Conservation (phyloP, 2,797 vertebrate genomes). For the Lutjanus argentimaculatus region DNA sequence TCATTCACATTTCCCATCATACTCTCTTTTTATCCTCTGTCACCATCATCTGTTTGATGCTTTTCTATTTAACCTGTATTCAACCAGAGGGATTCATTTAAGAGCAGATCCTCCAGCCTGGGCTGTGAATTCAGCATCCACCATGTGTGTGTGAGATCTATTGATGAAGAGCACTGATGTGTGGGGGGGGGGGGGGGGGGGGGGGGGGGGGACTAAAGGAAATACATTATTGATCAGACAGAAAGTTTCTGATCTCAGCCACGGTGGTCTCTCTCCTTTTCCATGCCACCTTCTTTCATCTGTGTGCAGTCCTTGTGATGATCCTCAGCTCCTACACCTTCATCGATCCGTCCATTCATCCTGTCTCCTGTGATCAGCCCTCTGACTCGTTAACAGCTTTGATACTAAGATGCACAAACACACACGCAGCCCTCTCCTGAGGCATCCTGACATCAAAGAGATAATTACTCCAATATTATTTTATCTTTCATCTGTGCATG, state of each 20-base stretch:
- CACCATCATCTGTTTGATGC: slow-evolving; percentile 38
- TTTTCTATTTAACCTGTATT: slow-evolving; percentile 10
- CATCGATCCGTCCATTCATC: slow-evolving; percentile 62
- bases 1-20: slow-evolving; percentile 16
- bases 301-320: slow-evolving; percentile 40
- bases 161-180: slow-evolving; percentile 27
- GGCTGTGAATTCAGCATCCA: background rate
- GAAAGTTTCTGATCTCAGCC: slow-evolving; percentile 58
- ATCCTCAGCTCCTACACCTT: slow-evolving; percentile 45
- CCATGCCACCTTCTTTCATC: slow-evolving; percentile 45
- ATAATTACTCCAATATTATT: slow-evolving; percentile 56
- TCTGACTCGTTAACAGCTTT: slow-evolving; percentile 60
- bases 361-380: slow-evolving; percentile 70
- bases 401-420: slow-evolving; percentile 39
- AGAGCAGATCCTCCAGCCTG: background rate
- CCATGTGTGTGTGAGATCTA: slow-evolving; percentile 9
- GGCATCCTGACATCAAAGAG: slow-evolving; percentile 40
- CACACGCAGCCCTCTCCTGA: slow-evolving; percentile 8
- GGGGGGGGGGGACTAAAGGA: slow-evolving; percentile 26
- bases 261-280: slow-evolving; percentile 1
- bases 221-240: slow-evolving; percentile 61
- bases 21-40: slow-evolving; percentile 27
- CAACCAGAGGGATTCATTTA: slow-evolving; percentile 10
- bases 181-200: background rate
- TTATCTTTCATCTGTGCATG: slow-evolving; percentile 18